Evolutionary conservation across 2,113 vertebrate genomes (phyloP).

Genomic region (Esox niger): DNA sequence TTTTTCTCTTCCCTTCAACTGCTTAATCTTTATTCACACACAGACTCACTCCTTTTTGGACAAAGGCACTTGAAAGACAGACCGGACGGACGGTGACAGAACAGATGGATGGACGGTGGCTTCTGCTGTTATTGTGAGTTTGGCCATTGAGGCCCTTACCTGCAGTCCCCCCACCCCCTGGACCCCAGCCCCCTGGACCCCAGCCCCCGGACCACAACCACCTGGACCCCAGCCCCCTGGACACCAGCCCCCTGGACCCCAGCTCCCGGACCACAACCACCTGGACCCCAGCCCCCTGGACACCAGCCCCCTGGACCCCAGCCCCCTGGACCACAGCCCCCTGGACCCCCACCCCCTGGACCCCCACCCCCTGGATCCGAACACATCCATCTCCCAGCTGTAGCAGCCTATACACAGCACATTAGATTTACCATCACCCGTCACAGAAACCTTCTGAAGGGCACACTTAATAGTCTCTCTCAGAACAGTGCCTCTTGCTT

Average conservation of each 20-base stretch:
- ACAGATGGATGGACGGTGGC: no score
- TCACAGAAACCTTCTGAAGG: constrained; percentile 41
- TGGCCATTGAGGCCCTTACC: no score
- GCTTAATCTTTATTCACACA: background rate
- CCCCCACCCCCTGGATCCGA: background rate
- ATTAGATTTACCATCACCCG: background rate
- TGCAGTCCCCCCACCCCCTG: no score
- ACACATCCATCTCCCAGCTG: constrained; percentile 4
- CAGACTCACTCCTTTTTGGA: background rate
- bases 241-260: no score
- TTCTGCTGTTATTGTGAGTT: no score
- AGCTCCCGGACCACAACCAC: no score
- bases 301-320: no score
- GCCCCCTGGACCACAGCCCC: no score
- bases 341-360: background rate
- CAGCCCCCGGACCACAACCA: no score
- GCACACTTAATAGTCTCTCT: constrained; percentile 49
- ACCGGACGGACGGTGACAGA: background rate
- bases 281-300: no score
- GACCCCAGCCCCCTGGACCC: no score
- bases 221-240: no score
- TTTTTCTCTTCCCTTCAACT: background rate
- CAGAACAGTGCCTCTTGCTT: constrained; percentile 39
- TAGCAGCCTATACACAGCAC: constrained; percentile 20
- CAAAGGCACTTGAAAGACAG: background rate